Conservation (phyloP, 2,888 invertebrate genomes). For the Drosophila austrosaltans region DNA sequence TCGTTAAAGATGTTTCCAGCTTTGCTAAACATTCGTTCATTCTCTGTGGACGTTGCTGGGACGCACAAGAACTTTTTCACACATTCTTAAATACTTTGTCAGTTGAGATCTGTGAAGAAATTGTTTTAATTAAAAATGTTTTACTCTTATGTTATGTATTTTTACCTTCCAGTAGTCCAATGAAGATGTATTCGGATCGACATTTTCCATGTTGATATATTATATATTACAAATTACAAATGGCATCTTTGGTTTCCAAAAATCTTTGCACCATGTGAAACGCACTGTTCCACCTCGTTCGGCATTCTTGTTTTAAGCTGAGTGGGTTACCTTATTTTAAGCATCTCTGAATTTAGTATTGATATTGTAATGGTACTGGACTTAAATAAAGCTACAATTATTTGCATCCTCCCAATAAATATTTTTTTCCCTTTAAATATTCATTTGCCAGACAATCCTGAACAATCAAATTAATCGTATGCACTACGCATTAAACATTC, state of each 20-base stretch:
- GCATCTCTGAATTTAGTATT: background rate
- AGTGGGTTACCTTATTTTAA: background rate
- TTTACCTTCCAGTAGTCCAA: background rate
- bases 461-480: background rate
- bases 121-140: conserved; percentile 4
- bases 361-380: background rate
- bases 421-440: background rate
- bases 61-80: background rate
- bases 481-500: background rate
- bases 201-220: conserved; percentile 1
- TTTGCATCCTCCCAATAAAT: background rate
- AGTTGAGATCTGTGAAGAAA: conserved; percentile 1
- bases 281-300: background rate
- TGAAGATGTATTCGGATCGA: background rate
- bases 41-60: conserved; percentile 4
- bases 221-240: too few relatives aligned
- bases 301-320: background rate
- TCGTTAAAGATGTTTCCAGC: background rate
- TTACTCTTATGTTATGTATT: conserved; percentile 3
- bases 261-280: background rate
- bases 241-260: too few relatives aligned
- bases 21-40: background rate
- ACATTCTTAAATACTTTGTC: background rate
- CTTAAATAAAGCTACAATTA: background rate
- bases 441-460: background rate